Evolutionary conservation across 2,888 invertebrate genomes (phyloP), one percentile per base, ranked within the genome.

Genomic region (Cephus spinipes): DNA sequence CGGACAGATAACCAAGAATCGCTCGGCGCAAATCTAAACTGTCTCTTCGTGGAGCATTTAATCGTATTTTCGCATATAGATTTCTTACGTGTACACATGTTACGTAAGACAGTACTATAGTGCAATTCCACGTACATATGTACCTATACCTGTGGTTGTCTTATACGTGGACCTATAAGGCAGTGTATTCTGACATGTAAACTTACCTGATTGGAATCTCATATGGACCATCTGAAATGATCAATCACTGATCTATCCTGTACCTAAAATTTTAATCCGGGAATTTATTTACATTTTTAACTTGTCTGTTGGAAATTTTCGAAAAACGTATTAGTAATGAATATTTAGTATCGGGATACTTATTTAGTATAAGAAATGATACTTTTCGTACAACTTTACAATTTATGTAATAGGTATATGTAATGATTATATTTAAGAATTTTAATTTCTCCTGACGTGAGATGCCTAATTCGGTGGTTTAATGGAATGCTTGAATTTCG

Each of bases 1-100:
- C 76, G 77, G 79, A 76, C 77, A 77, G 76, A 81, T 81, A 79
- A 81, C 68, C 31, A 15, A 73, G 74, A 74, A 78, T 76, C 68
- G 74, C 75, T 55, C 73, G 76, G 71, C 75, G 36, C 75, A 78
- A 74, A 78, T 76, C 71, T 75, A 69, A 74, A 78, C 73, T 75
- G 78, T 76, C 78, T 75, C 71, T 33, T 71, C 71, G 12, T 23
- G 12, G 4, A 15, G 71, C 32, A 71, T 15, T 71, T 71, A 71
- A 71, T 71, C 71, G 71, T 2, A 23, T 55, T 23, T 55, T 55
- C 55, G 2, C 23, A 55, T 23, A 55, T 55, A 23, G 6, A 55
- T 55, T 55, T 1, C 23, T 55, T 55, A 55, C 40, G 40, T 40
- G 23, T 40, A 40, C 6, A 40, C 23, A 23, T 9, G 40, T 23